phyloP scores from a whole-genome alignment of 2,113 vertebrate genomes.

The Microtus montanus region DNA sequence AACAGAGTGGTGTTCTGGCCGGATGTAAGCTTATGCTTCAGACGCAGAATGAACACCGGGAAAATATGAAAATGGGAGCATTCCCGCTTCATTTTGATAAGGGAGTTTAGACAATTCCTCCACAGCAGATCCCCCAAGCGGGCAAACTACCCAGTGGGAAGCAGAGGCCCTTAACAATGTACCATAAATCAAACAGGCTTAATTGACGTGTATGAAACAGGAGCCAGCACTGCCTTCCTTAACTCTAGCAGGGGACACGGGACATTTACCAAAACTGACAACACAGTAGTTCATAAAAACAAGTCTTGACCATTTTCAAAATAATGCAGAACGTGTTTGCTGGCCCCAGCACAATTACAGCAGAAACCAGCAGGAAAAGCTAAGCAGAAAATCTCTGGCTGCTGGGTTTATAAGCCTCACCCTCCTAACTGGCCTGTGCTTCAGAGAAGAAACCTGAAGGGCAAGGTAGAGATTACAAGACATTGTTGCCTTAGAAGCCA shows the following conservation, averaged over 20 bases:
- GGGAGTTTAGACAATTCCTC: neutral
- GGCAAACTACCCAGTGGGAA: neutral
- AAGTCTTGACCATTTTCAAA: neutral
- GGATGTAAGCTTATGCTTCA: neutral
- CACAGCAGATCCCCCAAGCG: neutral
- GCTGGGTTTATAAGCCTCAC: conserved; percentile 26
- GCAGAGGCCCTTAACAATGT: neutral
- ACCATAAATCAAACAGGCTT: neutral
- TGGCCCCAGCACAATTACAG: conserved; percentile 24
- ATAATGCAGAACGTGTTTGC: neutral
- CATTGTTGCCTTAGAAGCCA: neutral
- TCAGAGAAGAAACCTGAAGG: neutral
- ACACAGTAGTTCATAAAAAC: neutral
- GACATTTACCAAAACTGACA: neutral
- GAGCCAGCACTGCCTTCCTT: neutral
- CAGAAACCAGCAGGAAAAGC: conserved; percentile 38
- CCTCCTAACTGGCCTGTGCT: neutral
- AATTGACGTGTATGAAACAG: neutral
- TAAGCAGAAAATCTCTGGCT: conserved; percentile 9
- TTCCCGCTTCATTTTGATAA: neutral
- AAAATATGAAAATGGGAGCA: neutral
- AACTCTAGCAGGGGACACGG: neutral
- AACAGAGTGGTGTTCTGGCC: neutral
- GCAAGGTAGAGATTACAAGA: conserved; percentile 6
- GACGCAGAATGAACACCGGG: neutral